Percentiles rank a stretch among this genome's conserved stretches.
phyloP scores from a whole-genome alignment of 2,888 invertebrate species.

The Pinctada fucata region DNA sequence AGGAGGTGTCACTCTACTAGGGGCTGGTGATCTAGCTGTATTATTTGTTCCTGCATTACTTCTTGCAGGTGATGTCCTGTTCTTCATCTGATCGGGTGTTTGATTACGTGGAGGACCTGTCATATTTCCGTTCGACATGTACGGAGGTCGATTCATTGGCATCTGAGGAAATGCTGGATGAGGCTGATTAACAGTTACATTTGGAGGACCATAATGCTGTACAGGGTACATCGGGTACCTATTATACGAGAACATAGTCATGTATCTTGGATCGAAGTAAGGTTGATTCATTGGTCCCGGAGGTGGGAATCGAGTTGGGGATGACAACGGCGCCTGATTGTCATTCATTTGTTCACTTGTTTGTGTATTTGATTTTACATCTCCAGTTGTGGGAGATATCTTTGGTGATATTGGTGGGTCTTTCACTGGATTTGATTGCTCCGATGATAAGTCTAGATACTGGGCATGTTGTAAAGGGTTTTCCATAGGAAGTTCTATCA shows the following conservation, averaged over 20 bases:
- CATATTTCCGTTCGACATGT: conserved; percentile 17
- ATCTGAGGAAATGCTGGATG: conserved; percentile 15
- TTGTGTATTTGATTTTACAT: background rate
- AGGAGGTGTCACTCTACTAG: conserved; percentile 20
- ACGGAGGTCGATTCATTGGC: conserved; percentile 19
- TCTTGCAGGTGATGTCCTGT: conserved; percentile 25
- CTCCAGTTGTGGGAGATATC: background rate
- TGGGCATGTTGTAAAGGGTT: conserved; percentile 73
- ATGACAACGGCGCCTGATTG: background rate
- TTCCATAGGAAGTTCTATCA: conserved; percentile 69
- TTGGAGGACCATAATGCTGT: conserved; percentile 38
- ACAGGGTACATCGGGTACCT: conserved; percentile 32
- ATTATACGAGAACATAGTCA: conserved; percentile 37
- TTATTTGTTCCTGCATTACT: conserved; percentile 4
- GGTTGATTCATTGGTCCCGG: conserved; percentile 8
- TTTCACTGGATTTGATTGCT: conserved; percentile 15
- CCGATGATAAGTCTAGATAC: conserved; percentile 61
- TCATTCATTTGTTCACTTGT: conserved; percentile 4
- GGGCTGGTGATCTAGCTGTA: conserved; percentile 13
- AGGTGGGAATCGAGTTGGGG: conserved; percentile 16
- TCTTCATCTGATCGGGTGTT: conserved; percentile 14
- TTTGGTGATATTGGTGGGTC: conserved; percentile 2
- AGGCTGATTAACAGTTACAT: conserved; percentile 40
- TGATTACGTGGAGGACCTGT: conserved; percentile 9
- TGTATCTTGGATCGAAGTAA: conserved; percentile 35